These are phyloP conservation scores for Champsocephalus gunnari DNA, from an alignment of 2,797 vertebrate genomes.

Conservation along the genomic window DNA sequence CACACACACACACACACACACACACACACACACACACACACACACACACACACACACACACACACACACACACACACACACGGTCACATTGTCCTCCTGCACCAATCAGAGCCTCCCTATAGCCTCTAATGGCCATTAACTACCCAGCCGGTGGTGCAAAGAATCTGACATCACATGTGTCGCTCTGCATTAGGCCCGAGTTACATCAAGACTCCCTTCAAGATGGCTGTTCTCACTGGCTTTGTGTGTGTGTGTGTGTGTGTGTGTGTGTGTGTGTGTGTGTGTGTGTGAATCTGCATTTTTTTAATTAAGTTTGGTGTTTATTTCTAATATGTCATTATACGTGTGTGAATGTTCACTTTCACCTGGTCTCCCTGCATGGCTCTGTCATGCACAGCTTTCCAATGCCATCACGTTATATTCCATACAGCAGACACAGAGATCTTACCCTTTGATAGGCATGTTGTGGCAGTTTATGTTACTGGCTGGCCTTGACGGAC, in stretches of 20 bases:
- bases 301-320: not conserved
- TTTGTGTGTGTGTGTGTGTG: not conserved
- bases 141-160: slow-evolving; percentile 81
- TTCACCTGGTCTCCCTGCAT: slow-evolving; percentile 3
- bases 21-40: slow-evolving; percentile 19
- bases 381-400: slow-evolving; percentile 1
- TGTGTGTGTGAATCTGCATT: not conserved
- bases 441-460: slow-evolving; percentile 14
- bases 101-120: slow-evolving; percentile 62
- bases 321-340: not conserved
- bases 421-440: not conserved
- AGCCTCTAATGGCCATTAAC: slow-evolving; percentile 80
- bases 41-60: not conserved
- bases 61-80: slow-evolving; percentile 23
- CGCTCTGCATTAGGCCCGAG: slow-evolving; percentile 73
- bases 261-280: slow-evolving; percentile 17
- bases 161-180: slow-evolving; percentile 82
- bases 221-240: slow-evolving; percentile 17
- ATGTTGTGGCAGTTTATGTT: slow-evolving; percentile 10
- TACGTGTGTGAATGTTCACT: not conserved
- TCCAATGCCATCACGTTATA: not conserved
- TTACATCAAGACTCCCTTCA: slow-evolving; percentile 64
- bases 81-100: slow-evolving; percentile 62
- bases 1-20: slow-evolving; percentile 30
- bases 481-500: slow-evolving; percentile 29